Evolutionary conservation across 2,888 invertebrate genomes (phyloP).

Genomic region (Phengaris arion): DNA sequence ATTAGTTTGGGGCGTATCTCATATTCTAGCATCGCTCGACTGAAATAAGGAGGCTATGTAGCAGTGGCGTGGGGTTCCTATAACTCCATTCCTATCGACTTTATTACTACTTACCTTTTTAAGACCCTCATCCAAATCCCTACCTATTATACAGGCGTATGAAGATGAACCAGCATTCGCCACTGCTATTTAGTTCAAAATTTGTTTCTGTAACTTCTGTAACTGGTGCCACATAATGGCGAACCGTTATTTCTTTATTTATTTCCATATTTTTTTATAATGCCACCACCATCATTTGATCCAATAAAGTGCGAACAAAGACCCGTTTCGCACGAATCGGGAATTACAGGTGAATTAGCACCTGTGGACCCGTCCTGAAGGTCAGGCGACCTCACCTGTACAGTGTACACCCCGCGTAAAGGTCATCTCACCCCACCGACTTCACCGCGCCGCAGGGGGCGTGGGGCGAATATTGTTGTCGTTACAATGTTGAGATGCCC

Average conservation of each 20-base stretch:
- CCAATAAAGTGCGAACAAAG: neutral
- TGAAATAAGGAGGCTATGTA: too few relatives aligned
- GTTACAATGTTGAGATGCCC: neutral
- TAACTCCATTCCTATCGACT: too few relatives aligned
- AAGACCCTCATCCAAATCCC: too few relatives aligned
- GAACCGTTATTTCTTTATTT: constrained; percentile 1
- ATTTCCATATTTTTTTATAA: neutral
- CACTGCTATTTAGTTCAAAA: too few relatives aligned
- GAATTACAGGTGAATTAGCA: constrained; percentile 67
- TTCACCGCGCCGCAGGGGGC: neutral
- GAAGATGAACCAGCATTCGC: too few relatives aligned
- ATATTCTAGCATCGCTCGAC: too few relatives aligned
- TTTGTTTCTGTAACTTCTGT: neutral
- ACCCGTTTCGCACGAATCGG: constrained; percentile 30
- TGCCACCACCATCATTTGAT: constrained; percentile 22
- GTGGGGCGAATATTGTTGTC: neutral
- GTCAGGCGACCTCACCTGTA: constrained; percentile 48
- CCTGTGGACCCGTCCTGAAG: constrained; percentile 59
- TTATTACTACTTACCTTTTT: too few relatives aligned
- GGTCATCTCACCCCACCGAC: neutral
- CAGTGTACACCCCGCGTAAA: constrained; percentile 34
- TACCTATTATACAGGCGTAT: too few relatives aligned
- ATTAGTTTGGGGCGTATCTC: too few relatives aligned
- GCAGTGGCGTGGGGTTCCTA: too few relatives aligned
- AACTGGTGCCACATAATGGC: neutral